These are phyloP conservation scores for Homarus americanus DNA, from an alignment of 1,140 invertebrate genomes.

Conservation along the genomic window DNA sequence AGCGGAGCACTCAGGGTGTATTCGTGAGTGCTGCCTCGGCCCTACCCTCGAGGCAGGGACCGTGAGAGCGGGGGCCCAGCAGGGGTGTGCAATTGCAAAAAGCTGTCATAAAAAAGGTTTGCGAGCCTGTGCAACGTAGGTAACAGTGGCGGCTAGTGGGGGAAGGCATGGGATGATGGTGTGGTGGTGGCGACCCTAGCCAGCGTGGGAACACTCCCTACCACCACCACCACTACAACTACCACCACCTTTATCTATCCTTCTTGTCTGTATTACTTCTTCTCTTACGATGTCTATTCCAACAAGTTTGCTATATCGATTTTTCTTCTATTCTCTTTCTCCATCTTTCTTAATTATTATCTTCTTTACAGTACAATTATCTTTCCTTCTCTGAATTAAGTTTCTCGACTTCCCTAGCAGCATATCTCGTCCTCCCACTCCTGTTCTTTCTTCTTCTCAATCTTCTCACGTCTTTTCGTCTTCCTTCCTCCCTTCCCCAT, in stretches of 20 bases:
- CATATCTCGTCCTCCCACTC: neutral
- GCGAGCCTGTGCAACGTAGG: slow-evolving; percentile 67
- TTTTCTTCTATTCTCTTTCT: neutral
- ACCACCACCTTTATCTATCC: neutral
- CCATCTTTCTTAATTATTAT: neutral
- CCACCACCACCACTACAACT: neutral
- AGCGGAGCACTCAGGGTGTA: slow-evolving; percentile 61
- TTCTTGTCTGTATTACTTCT: neutral
- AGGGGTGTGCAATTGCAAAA: slow-evolving; percentile 68
- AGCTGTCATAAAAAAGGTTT: slow-evolving; percentile 66
- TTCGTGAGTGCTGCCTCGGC: slow-evolving; percentile 41
- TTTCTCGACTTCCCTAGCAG: neutral
- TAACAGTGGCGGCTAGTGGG: slow-evolving; percentile 50
- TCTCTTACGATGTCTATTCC: neutral
- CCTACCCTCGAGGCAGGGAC: slow-evolving; percentile 17
- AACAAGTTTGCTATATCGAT: neutral
- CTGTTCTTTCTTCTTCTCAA: neutral
- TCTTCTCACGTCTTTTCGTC: slow-evolving; percentile 28
- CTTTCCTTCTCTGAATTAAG: neutral
- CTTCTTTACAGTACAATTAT: neutral
- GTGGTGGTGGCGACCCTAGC: neutral
- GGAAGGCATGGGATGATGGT: neutral
- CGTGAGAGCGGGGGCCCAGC: slow-evolving; percentile 40
- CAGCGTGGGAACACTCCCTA: slow-evolving; percentile 38
- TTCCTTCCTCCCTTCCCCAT: slow-evolving; percentile 37